Evolutionary conservation across 1,140 invertebrate genomes (phyloP).

Genomic region (Pachyrhynchus sulphureomaculatus): DNA sequence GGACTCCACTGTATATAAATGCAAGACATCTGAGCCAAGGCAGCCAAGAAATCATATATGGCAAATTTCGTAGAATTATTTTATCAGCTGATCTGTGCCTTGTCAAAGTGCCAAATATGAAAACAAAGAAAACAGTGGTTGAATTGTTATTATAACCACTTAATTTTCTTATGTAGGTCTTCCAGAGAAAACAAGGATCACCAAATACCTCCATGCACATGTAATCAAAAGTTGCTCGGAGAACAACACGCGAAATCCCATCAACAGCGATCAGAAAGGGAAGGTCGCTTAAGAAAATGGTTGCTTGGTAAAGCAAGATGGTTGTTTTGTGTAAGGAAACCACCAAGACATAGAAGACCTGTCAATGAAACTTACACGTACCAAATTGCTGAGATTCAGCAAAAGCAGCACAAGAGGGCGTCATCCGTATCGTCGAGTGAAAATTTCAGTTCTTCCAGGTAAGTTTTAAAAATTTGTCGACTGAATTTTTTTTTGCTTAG

Average conservation of each 20-base stretch:
- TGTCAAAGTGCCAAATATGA: no score
- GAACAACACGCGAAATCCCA: slow-evolving; percentile 41
- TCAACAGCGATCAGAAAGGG: slow-evolving; percentile 43
- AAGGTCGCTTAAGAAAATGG: slow-evolving; percentile 51
- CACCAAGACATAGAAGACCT: slow-evolving; percentile 45
- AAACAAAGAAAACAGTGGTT: no score
- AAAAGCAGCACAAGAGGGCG: slow-evolving; percentile 72
- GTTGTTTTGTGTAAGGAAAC: slow-evolving; percentile 49
- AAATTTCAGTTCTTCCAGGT: slow-evolving; percentile 82
- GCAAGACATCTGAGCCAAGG: no score
- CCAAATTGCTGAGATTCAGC: slow-evolving; percentile 76
- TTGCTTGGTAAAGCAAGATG: slow-evolving; percentile 55
- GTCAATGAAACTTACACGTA: slow-evolving; percentile 72
- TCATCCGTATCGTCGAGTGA: slow-evolving; percentile 85
- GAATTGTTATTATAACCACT: no score
- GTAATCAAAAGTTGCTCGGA: slow-evolving; percentile 62
- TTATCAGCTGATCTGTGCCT: no score
- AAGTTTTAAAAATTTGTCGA: no score
- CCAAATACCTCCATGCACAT: slow-evolving; percentile 66
- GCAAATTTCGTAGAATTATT: no score
- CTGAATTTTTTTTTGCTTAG: no score
- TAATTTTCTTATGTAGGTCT: no score
- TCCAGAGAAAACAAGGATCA: slow-evolving; percentile 66
- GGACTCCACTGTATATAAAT: no score
- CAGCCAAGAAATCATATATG: no score